Evolutionary conservation across 2,888 invertebrate genomes (phyloP), one percentile per base, ranked within the genome.

Genomic region (Lasiommata megera): DNA sequence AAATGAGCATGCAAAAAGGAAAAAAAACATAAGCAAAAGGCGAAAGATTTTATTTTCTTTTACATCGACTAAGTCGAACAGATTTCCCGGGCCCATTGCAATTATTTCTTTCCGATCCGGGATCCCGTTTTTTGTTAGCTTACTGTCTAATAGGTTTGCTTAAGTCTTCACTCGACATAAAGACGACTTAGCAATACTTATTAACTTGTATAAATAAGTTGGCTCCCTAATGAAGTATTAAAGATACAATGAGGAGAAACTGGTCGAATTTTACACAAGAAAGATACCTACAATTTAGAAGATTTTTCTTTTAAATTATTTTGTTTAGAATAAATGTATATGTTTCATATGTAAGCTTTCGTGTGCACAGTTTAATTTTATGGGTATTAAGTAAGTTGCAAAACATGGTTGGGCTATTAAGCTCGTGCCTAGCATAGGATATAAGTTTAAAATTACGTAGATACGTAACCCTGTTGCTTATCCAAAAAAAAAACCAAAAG

Each of bases 131-230:
- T 78, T 80, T 72, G 74, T 70, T 66, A 68, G 80, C 77, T 79
- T 75, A 74, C 69, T 78, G 79, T 82, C 81, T 79, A 72, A 76
- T 73, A 72, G 70, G 71, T 66, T 72, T 65, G 67, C 77, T 79
- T 77, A 77, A 74, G 76, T 76, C 71, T 72, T 69, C 62, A 69
- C 75, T 71, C 81, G 85, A 85, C 85, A 76, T 82, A 81, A 84
- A 87, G 83, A 71, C 84, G 85, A 77, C 86, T 82, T 79, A 82
- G 70, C 77, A 79, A 82, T 84, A 81, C 84, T 84, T 85, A 84
- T 82, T 83, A 82, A 79, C 75, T 79, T 79, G 77, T 79, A 78
- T 79, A 78, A 82, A 80, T 84, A 85, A 86, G 80, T 70, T 70
- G 68, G 64, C 64, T 69, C 34, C 64, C 67, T 74, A 73, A 71